Conservation (phyloP, 2,797 vertebrate species). For the Podargus strigoides region DNA sequence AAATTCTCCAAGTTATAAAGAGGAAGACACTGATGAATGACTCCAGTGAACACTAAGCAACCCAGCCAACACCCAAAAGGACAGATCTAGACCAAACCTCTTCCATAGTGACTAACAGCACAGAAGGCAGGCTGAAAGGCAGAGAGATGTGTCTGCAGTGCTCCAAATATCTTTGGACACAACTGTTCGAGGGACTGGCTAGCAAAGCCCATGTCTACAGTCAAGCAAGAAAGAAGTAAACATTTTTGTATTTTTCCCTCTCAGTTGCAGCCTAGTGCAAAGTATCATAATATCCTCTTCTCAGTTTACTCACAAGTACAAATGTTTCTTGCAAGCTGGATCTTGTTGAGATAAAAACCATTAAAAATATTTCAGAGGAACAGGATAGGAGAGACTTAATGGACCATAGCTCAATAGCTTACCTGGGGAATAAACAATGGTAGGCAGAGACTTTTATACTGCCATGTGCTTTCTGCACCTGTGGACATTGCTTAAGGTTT, state of each 20-base stretch:
- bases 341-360: background rate
- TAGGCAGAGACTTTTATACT: background rate
- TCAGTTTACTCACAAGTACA: background rate
- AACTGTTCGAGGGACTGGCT: background rate
- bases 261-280: background rate
- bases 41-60: background rate
- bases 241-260: background rate
- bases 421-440: background rate
- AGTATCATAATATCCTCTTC: background rate
- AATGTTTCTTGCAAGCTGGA: background rate
- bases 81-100: background rate
- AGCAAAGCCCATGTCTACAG: background rate
- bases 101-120: background rate
- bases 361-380: background rate
- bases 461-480: background rate
- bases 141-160: background rate
- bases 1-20: background rate
- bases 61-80: background rate
- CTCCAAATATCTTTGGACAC: background rate
- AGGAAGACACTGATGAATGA: background rate
- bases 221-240: background rate
- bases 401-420: background rate
- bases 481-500: background rate
- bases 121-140: background rate
- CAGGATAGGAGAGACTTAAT: background rate